Evolutionary conservation across 2,113 vertebrate species (phyloP), one percentile per base, ranked within the genome.

Genomic region (Polypterus bichir): DNA sequence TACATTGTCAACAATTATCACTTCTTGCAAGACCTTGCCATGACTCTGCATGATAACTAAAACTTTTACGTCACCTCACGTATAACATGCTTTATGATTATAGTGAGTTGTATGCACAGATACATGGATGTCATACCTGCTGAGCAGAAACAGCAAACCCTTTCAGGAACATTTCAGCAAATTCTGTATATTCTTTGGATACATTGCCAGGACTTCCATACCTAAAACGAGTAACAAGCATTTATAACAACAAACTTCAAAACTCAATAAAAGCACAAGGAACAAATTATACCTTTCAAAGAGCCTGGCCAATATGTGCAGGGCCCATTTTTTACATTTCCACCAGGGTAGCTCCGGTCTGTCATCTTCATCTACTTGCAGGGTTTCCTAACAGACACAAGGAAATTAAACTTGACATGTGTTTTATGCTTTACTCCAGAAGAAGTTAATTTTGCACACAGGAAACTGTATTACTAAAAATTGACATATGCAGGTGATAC

Each of bases 281-380:
- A 3, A 3, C 3, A 70, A 55, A 55, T 47, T 5, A 61, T 87
- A 92, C 96, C 95, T 93, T 78, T 99, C 96, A 77, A 99, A 99
- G 68, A 99, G 88, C 27, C 96, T 85, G 71, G 96, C 95, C 79
- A 99, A 83, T 72, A 99, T 98, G 83, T 99, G 96, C 70, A 99
- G 88, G 52, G 96, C 96, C 96, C 96, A 99, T 71, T 99, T 99
- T 77, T 99, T 99, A 80, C 92, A 97, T 73, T 99, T 99, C 95
- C 95, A 99, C 95, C 96, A 99, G 4, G 94, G 93, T 73, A 98
- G 85, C 70, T 97, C 93, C 27, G 94, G 92, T 66, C 94, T 83
- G 71, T 98, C 96, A 65, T 99, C 95, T 81, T 98, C 96, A 78
- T 99, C 94, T 65, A 97, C 84, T 77, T 97, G 92, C 78, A 97